Evolutionary conservation across 1,140 invertebrate species (phyloP).

Genomic region (Eumeta japonica): DNA sequence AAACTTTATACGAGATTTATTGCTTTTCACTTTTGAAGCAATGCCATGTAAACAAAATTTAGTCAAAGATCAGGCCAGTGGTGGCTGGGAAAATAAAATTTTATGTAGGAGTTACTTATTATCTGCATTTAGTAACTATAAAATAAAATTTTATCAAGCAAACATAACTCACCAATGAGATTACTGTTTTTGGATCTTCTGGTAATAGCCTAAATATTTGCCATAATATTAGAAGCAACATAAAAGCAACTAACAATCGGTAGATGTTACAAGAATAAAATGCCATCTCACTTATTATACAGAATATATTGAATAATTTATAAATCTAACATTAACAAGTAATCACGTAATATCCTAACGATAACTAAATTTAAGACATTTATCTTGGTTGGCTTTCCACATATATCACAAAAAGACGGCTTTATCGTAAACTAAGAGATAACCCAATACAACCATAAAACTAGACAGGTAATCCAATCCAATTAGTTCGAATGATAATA

Average conservation of each 20-base stretch:
- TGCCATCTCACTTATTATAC: conserved; percentile 23
- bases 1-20: no score
- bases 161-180: neutral
- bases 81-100: neutral
- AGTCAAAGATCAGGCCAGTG: no score
- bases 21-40: no score
- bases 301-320: conserved; percentile 2
- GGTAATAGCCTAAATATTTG: conserved; percentile 31
- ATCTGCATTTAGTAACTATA: neutral
- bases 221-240: conserved; percentile 40
- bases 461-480: no score
- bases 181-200: conserved; percentile 14
- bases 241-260: conserved; percentile 36
- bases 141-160: neutral
- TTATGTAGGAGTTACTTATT: neutral
- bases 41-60: no score
- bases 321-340: conserved; percentile 1
- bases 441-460: no score
- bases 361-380: no score
- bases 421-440: no score
- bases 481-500: no score
- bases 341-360: no score
- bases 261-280: conserved; percentile 48
- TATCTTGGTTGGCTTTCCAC: no score
- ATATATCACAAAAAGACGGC: no score